phyloP scores from a whole-genome alignment of 1,140 invertebrate genomes.

The Mamestra configurata region DNA sequence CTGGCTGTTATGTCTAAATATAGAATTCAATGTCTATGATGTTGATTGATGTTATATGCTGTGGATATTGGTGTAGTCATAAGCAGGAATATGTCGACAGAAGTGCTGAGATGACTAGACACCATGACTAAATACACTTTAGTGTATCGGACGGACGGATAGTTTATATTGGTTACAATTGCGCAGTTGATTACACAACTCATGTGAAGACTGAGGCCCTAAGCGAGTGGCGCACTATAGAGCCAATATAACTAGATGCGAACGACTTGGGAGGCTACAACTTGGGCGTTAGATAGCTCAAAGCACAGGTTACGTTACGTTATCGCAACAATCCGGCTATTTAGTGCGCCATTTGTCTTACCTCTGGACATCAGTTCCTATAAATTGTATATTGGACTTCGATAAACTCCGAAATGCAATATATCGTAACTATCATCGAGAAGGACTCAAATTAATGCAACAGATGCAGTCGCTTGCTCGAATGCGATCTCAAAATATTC shows the following conservation, averaged over 20 bases:
- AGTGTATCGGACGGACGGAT: neutral
- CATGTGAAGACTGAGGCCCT: conserved; percentile 4
- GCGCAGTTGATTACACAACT: conserved; percentile 27
- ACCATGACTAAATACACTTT: conserved; percentile 1
- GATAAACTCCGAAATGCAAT: conserved; percentile 11
- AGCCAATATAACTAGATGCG: neutral
- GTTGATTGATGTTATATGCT: conserved; percentile 18
- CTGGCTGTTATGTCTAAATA: conserved; percentile 43
- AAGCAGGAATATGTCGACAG: neutral
- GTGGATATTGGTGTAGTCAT: conserved; percentile 28
- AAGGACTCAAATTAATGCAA: neutral
- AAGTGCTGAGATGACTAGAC: conserved; percentile 19
- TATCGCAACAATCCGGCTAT: neutral
- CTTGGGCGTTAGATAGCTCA: neutral
- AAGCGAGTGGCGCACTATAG: neutral
- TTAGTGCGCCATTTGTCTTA: conserved; percentile 2
- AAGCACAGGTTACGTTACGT: neutral
- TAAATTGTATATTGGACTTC: conserved; percentile 25
- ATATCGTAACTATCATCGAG: conserved; percentile 4
- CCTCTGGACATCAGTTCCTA: conserved; percentile 27
- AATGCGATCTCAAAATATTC: conserved; percentile 31
- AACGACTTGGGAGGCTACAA: neutral
- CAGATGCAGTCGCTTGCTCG: conserved; percentile 14
- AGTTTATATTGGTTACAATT: neutral
- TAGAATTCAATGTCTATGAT: conserved; percentile 14